A percentile compares a stretch with the other conserved stretches of the same genome.
phyloP scores from a whole-genome alignment of 1,140 invertebrate genomes.

The Camponotus floridanus region DNA sequence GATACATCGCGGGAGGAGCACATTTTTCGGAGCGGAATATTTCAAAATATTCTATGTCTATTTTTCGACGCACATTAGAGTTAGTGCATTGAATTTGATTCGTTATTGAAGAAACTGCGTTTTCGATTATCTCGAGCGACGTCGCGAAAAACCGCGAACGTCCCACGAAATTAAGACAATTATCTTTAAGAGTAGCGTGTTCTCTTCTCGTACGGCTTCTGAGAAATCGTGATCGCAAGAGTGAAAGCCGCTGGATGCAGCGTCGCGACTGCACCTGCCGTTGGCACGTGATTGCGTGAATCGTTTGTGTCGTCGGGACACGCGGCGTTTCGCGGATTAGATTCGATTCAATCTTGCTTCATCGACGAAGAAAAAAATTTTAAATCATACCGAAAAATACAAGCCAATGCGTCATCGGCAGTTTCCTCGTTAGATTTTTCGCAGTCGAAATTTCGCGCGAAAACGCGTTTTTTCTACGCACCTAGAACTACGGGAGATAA shows the following conservation, averaged over 20 bases:
- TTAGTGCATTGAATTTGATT: neutral
- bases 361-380: neutral
- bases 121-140: neutral
- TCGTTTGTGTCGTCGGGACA: neutral
- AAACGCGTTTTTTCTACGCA: neutral
- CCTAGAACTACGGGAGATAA: neutral
- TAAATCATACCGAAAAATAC: neutral
- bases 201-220: neutral
- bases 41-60: neutral
- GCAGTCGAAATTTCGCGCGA: neutral
- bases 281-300: conserved; percentile 26
- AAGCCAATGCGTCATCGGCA: neutral
- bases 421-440: neutral
- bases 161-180: neutral
- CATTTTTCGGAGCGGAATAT: neutral
- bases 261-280: conserved; percentile 25
- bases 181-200: neutral
- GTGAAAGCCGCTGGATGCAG: conserved; percentile 25
- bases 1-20: neutral
- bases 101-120: neutral
- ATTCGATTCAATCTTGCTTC: neutral
- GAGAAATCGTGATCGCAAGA: conserved; percentile 13
- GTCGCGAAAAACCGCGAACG: neutral
- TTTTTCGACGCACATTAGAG: no score
- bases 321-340: neutral